These are phyloP conservation scores for Ochlodes sylvanus DNA, from an alignment of 2,888 invertebrate species.

Conservation along the genomic window DNA sequence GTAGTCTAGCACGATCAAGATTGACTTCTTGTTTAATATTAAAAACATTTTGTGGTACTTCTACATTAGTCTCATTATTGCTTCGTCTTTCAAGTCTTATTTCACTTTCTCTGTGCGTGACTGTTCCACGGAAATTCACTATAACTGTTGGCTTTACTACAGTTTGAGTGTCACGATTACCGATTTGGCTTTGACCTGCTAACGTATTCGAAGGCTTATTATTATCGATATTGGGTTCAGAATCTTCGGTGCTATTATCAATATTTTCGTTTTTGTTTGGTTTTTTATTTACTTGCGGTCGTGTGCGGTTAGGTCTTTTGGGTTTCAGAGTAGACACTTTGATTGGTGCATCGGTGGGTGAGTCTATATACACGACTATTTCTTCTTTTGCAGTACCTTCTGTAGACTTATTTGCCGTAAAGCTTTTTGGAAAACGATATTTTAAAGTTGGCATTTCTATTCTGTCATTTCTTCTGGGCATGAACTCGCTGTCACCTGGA, in stretches of 20 bases:
- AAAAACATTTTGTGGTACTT: conserved; percentile 67
- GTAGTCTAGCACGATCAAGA: conserved; percentile 55
- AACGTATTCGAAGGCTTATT: conserved; percentile 65
- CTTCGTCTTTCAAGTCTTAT: conserved; percentile 65
- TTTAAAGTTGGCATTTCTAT: conserved; percentile 74
- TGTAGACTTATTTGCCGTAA: conserved; percentile 50
- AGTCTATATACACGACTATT: conserved; percentile 65
- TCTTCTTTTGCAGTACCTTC: conserved; percentile 59
- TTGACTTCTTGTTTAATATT: conserved; percentile 80
- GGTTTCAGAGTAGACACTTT: conserved; percentile 61
- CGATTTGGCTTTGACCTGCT: conserved; percentile 78
- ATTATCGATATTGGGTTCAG: conserved; percentile 44
- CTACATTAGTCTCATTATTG: conserved; percentile 53
- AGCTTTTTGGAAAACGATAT: conserved; percentile 71
- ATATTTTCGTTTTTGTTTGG: conserved; percentile 50
- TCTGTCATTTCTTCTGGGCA: conserved; percentile 75
- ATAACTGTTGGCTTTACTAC: conserved; percentile 79
- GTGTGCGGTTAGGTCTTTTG: conserved; percentile 56
- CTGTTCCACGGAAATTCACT: conserved; percentile 73
- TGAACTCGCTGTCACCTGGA: conserved; percentile 66
- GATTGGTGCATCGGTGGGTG: conserved; percentile 54
- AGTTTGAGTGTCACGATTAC: conserved; percentile 76
- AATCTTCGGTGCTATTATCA: conserved; percentile 47
- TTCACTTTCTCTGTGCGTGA: conserved; percentile 71
- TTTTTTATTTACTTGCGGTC: conserved; percentile 50